Conservation (phyloP, 35 echinoderm and acorn worm genomes). For the Heliocidaris tuberculata region DNA sequence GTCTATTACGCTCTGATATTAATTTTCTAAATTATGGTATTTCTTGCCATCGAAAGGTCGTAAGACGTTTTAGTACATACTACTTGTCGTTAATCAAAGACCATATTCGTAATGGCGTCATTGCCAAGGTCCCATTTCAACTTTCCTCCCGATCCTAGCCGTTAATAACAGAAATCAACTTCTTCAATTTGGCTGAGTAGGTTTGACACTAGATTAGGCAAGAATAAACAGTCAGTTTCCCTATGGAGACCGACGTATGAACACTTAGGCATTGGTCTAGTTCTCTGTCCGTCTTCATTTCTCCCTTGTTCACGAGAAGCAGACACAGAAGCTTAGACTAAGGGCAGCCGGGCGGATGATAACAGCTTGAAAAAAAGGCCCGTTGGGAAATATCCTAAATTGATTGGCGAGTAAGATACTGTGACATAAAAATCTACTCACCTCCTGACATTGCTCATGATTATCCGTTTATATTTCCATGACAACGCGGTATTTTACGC, state of each 20-base stretch:
- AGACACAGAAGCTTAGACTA: background rate
- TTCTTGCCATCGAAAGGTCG: no score
- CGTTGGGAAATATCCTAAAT: background rate
- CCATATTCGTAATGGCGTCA: background rate
- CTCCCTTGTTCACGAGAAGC: background rate
- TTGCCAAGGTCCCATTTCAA: background rate
- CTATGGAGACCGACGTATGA: background rate
- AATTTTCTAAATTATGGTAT: no score
- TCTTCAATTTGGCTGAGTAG: background rate
- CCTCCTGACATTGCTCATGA: background rate
- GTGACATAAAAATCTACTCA: conserved; percentile 10
- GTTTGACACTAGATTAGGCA: conserved; percentile 4
- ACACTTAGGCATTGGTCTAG: background rate
- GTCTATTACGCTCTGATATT: no score
- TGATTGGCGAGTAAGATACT: conserved; percentile 1
- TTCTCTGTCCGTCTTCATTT: background rate
- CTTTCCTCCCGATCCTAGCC: background rate
- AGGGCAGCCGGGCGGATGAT: background rate
- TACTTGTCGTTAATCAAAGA: background rate
- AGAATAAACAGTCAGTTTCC: background rate
- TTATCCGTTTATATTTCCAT: background rate
- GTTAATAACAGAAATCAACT: background rate
- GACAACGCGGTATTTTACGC: background rate
- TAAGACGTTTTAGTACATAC: no score
- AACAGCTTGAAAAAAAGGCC: background rate